Base-by-base conservation (phyloP, 92 coral and sea anemone genomes). In the Actinostola sp. region DNA sequence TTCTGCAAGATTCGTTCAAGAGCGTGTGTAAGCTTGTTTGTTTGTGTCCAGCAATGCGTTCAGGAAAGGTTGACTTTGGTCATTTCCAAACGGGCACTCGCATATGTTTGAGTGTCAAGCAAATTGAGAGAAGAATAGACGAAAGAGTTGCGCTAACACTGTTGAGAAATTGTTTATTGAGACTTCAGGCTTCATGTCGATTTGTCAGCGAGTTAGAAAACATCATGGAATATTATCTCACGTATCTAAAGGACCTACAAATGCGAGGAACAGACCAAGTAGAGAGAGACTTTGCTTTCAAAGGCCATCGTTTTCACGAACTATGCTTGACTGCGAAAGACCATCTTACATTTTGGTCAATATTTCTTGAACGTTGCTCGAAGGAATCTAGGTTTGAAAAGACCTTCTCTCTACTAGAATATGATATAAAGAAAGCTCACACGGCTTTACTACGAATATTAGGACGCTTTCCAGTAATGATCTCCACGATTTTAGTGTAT, bases 311-410 rank as follows among this genome's bases (percentile, higher is more conserved):
- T 26, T 90, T 87, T 63, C 94, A 88, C 57, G 89, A 91, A 51
- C 71, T 94, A 19, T 94, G 98, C 75, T 80, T 92, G 39, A 84
- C 77, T 23, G 98, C 98, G 20, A 91, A 86, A 75, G 48, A 81
- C 35, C 98, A 91, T 33, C 72, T 87, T 23, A 83, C 66, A 24
- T 81, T 92, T 64, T 82, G 94, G 88, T 52, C 84, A 27, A 39
- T 77, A 55, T 61, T 87, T 63, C 67, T 61, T 38, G 79, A 87
- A 67, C 75, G 79, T 10, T 52, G 81, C 65, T 78, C 85, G 2
- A 56, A 80, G 54, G 92, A 86, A 34, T 60, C 73, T 13, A 61
- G 75, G 71, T 82, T 90, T 44, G 68, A 76, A 46, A 73, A 52
- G 36, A 64, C 76, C 15, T 76, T 71, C 29, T 83, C 87, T 46